These are phyloP conservation scores for Scolopax mira DNA, from an alignment of 2,113 vertebrate genomes.

Conservation along the genomic window DNA sequence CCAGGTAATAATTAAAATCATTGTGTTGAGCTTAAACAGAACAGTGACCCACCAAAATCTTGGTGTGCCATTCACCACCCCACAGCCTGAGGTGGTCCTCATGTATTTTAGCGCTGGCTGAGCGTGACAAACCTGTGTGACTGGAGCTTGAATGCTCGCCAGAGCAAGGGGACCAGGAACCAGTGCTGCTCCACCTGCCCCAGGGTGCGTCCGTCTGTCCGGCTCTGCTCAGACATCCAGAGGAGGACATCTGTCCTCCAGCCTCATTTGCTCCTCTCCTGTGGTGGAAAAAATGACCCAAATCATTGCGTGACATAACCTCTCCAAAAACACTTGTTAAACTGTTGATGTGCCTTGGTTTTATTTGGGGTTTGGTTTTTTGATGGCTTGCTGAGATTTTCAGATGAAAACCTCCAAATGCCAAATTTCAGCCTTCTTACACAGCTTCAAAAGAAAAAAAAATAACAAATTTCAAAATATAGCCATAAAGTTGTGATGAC, in stretches of 20 bases:
- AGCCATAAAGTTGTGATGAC: background rate
- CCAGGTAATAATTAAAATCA: constrained; percentile 26
- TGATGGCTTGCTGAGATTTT: background rate
- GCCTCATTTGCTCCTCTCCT: background rate
- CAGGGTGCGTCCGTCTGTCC: rapidly evolving
- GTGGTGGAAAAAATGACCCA: background rate
- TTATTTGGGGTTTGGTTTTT: background rate
- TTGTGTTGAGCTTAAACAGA: background rate
- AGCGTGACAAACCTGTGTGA: background rate
- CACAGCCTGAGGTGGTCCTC: background rate
- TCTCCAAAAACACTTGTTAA: background rate
- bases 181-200: background rate
- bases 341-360: background rate
- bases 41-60: background rate
- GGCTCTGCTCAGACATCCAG: background rate
- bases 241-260: background rate
- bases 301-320: background rate
- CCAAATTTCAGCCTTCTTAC: background rate
- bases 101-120: background rate
- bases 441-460: background rate
- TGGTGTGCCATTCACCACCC: background rate
- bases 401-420: background rate
- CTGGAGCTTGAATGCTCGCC: rapidly evolving
- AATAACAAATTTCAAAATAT: rapidly evolving
- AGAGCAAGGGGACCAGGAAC: background rate